Evolutionary conservation across 2,888 invertebrate genomes (phyloP).

Genomic region (Drosophila picticornis): DNA sequence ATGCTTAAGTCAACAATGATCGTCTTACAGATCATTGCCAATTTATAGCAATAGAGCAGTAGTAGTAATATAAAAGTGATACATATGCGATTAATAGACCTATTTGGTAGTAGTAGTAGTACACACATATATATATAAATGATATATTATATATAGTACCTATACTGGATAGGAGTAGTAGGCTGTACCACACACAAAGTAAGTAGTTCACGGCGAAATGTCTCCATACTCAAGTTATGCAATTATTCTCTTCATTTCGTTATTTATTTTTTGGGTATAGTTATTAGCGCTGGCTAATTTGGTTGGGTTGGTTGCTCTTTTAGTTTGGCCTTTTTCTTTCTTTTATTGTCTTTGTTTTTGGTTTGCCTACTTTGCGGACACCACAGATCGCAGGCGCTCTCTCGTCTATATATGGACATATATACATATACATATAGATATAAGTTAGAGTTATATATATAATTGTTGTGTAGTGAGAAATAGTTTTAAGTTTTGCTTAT

Average conservation of each 20-base stretch:
- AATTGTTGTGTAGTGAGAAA: constrained; percentile 43
- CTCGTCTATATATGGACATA: constrained; percentile 53
- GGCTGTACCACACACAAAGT: constrained; percentile 34
- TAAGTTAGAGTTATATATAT: constrained; percentile 54
- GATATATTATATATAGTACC: constrained; percentile 25
- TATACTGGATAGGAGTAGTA: constrained; percentile 30
- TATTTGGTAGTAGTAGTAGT: constrained; percentile 14
- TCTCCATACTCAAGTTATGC: constrained; percentile 68
- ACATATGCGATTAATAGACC: constrained; percentile 3
- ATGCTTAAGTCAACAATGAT: constrained; percentile 82
- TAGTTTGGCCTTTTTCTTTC: constrained; percentile 42
- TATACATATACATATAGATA: constrained; percentile 40
- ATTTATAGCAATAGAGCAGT: constrained; percentile 62
- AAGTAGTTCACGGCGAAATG: constrained; percentile 68
- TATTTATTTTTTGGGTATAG: constrained; percentile 50
- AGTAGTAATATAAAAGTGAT: constrained; percentile 41
- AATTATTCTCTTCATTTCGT: constrained; percentile 49
- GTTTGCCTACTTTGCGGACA: constrained; percentile 42
- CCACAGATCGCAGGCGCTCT: constrained; percentile 53
- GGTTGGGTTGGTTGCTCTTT: constrained; percentile 61
- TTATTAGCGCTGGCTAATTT: constrained; percentile 70
- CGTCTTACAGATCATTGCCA: constrained; percentile 69
- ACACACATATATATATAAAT: constrained; percentile 16
- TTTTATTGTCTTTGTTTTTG: constrained; percentile 30
- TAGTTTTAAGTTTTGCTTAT: constrained; percentile 59